phyloP scores from a whole-genome alignment of 2,113 vertebrate species.

The Asarcornis scutulata region DNA sequence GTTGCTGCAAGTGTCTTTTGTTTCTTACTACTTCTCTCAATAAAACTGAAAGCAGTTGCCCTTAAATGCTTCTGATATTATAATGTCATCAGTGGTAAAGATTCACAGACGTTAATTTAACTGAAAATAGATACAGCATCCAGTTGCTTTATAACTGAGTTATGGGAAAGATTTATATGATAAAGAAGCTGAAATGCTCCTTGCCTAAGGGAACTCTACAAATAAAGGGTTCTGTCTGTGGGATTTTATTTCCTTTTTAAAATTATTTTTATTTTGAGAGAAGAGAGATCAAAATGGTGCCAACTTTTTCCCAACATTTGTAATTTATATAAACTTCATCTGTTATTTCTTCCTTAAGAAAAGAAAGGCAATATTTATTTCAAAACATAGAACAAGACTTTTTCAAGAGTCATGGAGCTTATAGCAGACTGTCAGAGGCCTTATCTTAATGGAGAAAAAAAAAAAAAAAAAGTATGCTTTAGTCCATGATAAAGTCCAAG shows the following conservation, averaged over 20 bases:
- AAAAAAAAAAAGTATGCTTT: not conserved
- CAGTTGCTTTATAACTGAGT: not conserved
- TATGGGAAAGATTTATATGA: not conserved
- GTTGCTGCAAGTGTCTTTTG: conserved; percentile 3
- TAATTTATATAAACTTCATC: not conserved
- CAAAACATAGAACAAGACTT: not conserved
- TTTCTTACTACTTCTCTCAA: conserved; percentile 28
- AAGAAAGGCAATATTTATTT: not conserved
- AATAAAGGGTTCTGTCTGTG: not conserved
- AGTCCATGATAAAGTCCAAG: not conserved
- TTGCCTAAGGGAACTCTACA: not conserved
- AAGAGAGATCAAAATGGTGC: not conserved
- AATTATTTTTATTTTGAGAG: not conserved
- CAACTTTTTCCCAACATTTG: not conserved
- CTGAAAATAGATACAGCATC: not conserved
- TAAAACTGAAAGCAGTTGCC: conserved; percentile 15
- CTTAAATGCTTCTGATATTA: conserved; percentile 15
- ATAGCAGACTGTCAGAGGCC: not conserved
- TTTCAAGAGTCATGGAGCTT: not conserved
- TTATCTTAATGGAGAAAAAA: not conserved
- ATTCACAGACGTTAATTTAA: conserved; percentile 20
- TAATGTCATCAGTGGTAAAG: not conserved
- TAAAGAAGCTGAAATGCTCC: not conserved
- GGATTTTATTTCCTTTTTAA: not conserved
- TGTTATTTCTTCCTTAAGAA: not conserved